A percentile compares a stretch with the other conserved stretches of the same genome.
Evolutionary conservation across 2,888 invertebrate species (phyloP).

Genomic region (Platycheirus rosarum): DNA sequence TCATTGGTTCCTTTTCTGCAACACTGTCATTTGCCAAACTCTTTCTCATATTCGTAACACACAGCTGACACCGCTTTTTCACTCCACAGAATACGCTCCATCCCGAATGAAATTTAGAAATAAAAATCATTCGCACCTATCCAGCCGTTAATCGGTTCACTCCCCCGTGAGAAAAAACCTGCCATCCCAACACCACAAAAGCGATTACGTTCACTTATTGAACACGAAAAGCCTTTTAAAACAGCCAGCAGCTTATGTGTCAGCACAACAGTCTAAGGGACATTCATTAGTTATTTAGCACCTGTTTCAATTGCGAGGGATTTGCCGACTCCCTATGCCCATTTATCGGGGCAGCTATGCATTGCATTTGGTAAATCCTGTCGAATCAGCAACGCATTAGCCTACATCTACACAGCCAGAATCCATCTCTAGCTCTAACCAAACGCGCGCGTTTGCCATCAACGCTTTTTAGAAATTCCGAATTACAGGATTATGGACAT

Average conservation of each 20-base stretch:
- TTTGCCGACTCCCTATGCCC: constrained; percentile 28
- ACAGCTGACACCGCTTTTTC: constrained; percentile 3
- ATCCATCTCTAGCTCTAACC: too few species aligned
- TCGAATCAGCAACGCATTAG: constrained; percentile 33
- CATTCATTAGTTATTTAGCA: constrained; percentile 65
- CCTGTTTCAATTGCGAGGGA: constrained; percentile 42
- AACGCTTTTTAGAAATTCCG: constrained; percentile 5
- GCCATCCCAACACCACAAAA: constrained; percentile 26
- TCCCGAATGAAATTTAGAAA: constrained; percentile 4
- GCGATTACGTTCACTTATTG: constrained; percentile 43
- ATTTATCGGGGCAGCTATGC: too few species aligned
- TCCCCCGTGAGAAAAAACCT: background rate
- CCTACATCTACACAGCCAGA: too few species aligned
- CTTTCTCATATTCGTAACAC: too few species aligned
- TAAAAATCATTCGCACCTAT: background rate
- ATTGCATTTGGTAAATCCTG: constrained; percentile 38
- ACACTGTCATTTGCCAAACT: too few species aligned
- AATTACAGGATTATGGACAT: constrained; percentile 15
- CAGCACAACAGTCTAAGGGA: constrained; percentile 18
- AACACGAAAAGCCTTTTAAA: constrained; percentile 65
- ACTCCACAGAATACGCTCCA: background rate
- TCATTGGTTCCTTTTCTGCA: background rate
- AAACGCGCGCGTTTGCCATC: constrained; percentile 14
- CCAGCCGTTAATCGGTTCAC: background rate
- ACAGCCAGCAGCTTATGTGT: constrained; percentile 29